These are phyloP conservation scores for Eulemur rubriventer DNA, from an alignment of 2,797 vertebrate species.

Conservation along the genomic window DNA sequence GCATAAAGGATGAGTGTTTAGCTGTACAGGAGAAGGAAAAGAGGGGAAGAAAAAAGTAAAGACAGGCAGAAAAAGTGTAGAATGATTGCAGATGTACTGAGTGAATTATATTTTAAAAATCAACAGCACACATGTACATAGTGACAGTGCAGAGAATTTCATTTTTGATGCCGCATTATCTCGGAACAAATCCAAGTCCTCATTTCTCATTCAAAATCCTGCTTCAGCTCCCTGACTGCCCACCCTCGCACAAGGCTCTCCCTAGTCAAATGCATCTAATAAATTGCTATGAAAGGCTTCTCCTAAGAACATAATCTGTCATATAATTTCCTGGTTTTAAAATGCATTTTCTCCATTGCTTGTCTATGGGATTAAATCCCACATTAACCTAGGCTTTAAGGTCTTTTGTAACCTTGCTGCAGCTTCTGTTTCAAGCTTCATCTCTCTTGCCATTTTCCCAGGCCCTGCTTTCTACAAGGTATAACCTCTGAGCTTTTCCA, in stretches of 20 bases:
- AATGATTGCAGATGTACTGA: neutral
- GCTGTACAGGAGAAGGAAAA: neutral
- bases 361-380: neutral
- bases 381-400: neutral
- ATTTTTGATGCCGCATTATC: neutral
- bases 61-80: neutral
- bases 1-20: neutral
- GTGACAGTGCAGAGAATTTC: neutral
- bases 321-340: neutral
- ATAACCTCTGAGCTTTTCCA: neutral
- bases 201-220: neutral
- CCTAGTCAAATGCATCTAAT: neutral
- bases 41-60: neutral
- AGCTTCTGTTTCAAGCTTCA: neutral
- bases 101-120: neutral
- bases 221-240: neutral
- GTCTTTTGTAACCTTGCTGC: neutral
- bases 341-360: neutral
- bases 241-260: neutral
- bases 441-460: neutral
- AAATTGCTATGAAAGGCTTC: neutral
- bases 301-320: neutral
- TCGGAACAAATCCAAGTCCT: neutral
- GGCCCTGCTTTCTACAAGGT: neutral
- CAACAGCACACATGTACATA: neutral